phyloP scores from a whole-genome alignment of 53 echinoderm and acorn worm genomes.

The Echinometra lucunter region DNA sequence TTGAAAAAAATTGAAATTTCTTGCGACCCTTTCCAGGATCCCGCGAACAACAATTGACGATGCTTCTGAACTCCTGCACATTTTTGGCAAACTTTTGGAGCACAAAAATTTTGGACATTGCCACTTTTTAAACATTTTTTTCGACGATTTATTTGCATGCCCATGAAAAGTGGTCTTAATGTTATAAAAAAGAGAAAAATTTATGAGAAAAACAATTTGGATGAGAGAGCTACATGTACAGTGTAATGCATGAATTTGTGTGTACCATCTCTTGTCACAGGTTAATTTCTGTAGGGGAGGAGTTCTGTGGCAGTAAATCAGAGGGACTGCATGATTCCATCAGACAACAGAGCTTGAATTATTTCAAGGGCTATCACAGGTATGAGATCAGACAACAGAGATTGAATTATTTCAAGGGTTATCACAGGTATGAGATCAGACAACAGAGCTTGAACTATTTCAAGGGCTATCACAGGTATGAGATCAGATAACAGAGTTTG shows the following conservation, averaged over 20 bases:
- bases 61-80: no score
- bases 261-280: conserved; percentile 42
- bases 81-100: no score
- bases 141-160: no score
- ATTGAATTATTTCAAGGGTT: no score
- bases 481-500: conserved; percentile 89
- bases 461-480: conserved; percentile 98
- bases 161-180: no score
- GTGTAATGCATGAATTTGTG: neutral
- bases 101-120: no score
- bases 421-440: no score
- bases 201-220: neutral
- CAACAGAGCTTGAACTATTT: conserved; percentile 95
- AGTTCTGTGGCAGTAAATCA: conserved; percentile 95
- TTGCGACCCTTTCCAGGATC: no score
- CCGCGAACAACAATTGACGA: no score
- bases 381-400: conserved; percentile 37
- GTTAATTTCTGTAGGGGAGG: conserved; percentile 88
- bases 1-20: no score
- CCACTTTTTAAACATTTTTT: no score
- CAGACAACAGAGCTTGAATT: conserved; percentile 89
- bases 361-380: conserved; percentile 99
- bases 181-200: no score
- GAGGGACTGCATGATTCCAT: conserved; percentile 95
- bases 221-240: neutral